Evolutionary conservation across 2,797 vertebrate species (phyloP), one percentile per base, ranked within the genome.

Genomic region (Lacerta viridis): DNA sequence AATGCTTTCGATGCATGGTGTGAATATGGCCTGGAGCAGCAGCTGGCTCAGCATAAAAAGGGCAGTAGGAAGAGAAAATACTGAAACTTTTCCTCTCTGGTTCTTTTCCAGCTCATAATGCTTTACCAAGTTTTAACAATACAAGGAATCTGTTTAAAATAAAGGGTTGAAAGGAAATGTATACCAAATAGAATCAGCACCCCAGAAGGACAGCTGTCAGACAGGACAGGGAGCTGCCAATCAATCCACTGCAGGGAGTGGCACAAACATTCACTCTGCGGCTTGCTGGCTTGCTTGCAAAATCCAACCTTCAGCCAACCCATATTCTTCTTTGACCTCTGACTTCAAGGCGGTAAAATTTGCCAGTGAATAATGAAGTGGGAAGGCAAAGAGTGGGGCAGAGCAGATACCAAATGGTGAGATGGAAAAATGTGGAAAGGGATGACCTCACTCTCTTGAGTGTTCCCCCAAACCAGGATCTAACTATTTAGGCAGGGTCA

Each of bases 361-460:
- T 82, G n/a, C 4, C 0, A 71, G 59, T 93, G 81, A 91, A 91
- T 18, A 91, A 86, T 86, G 88, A 91, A 78, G 23, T 36, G 87
- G 88, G 76, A 89, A 90, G 92, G 75, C 66, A 93, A 85, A 93
- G 90, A 89, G 29, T 25, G n/a, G 75, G 75, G 61, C 61, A 64
- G 20, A 64, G 33, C 41, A 69, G 23, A 20, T 23, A 78, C 55
- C 64, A 33, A 50, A 85, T 80, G 66, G 50, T 80, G 83, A 72
- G 83, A n/a, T 83, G 55, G 68, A 29, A 74, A 41, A 41, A 84
- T 66, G 80, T 92, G 89, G 86, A 93, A 93, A 91, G 78, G 87
- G 55, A 88, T 68, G 87, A 43, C 43, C 29, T 85, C 59, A 77
- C 59, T 36, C 39, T 86, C n/a, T 39, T 74, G 75, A 68, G 20